Conservation (phyloP, 53 echinoderm and acorn worm species). For the Arbacia lixula region DNA sequence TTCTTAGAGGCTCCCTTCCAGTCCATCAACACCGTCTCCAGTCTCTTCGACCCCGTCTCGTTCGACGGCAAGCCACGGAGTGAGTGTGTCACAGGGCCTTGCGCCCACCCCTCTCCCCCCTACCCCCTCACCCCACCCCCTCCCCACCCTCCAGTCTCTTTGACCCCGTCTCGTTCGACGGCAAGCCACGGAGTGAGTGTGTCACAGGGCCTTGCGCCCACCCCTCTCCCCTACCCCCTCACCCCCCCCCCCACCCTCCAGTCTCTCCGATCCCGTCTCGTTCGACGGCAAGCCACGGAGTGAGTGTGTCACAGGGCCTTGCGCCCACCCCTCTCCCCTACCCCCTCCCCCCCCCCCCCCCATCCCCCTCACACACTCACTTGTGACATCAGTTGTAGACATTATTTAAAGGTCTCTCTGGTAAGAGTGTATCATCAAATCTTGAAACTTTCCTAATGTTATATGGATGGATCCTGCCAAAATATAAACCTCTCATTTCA, state of each 20-base stretch:
- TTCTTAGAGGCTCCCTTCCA: conserved; percentile 29
- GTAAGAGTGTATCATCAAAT: too few relatives aligned
- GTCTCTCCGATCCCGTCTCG: not conserved
- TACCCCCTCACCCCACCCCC: not conserved
- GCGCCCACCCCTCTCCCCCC: not conserved
- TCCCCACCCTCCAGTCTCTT: not conserved
- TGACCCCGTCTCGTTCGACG: not conserved
- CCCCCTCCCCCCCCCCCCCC: not conserved
- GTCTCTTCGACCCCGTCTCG: conserved; percentile 2
- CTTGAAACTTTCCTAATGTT: too few relatives aligned
- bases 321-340: not conserved
- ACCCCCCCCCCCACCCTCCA: not conserved
- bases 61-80: not conserved
- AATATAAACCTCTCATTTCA: too few relatives aligned
- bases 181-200: not conserved
- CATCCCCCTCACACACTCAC: not conserved
- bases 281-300: not conserved
- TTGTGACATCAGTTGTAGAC: too few relatives aligned
- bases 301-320: not conserved
- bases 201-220: too few relatives aligned
- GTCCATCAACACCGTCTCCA: conserved; percentile 24
- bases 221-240: not conserved
- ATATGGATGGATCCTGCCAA: too few relatives aligned
- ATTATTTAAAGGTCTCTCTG: too few relatives aligned
- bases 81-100: not conserved